Evolutionary conservation across 35 echinoderm and acorn worm species (phyloP), one percentile per base, ranked within the genome.

Genomic region (Holothuria glaberrima): DNA sequence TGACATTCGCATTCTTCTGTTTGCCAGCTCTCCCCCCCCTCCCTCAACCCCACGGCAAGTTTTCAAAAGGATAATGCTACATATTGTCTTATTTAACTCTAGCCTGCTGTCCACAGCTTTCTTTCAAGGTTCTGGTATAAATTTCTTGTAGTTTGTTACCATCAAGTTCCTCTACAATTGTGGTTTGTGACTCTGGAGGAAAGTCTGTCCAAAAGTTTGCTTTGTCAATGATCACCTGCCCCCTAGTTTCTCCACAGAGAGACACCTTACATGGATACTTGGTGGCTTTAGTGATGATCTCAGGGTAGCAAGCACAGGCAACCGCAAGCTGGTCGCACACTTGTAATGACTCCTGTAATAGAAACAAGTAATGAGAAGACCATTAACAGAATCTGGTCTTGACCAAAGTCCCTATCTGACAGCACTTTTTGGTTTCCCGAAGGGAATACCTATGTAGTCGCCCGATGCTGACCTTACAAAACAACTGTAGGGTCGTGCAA

Each of bases 201-300:
- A 84, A 84, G 80, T 84, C 80, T 33, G 41, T 61, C 80, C 80
- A 61, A 9, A 30, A 21, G n/a, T 61, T 33, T 0, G 2, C 18
- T 28, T 54, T 30, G 32, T 84, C 80, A 5, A 84, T 61, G 25
- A 84, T 61, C 4, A 84, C 54, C 57, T 60, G 54, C 9, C 80
- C 80, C 12, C 80, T 46, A 38, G 80, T 84, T 36, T 84, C 80
- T 16, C 80, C 80, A 84, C 0, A 84, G 30, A 84, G 80, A 26
- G 80, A 84, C 13, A 84, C 80, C 59, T 84, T 84, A 54, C 80
- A 84, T 59, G 54, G 12, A 52, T 84, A 61, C 5, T 17, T 59
- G 1, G 6, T 26, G 20, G 0, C 5, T 52, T 84, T 84, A 19
- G 54, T 84, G n/a, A 84, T 84, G 14, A 84, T 0, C 13, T 84